Conservation (phyloP, 2,888 invertebrate genomes). For the Stenichneumon culpator region DNA sequence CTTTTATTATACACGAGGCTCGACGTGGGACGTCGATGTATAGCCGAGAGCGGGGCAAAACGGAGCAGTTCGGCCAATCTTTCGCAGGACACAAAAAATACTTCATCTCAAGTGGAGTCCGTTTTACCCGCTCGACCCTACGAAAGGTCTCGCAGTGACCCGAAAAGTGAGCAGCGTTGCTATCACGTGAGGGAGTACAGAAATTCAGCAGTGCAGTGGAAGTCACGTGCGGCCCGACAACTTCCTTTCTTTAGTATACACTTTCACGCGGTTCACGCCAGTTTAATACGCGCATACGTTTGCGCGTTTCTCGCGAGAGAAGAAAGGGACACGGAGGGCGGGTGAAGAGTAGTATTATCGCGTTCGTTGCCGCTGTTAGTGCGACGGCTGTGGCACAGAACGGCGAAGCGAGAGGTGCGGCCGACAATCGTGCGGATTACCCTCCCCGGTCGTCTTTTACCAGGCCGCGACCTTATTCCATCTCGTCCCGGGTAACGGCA, state of each 20-base stretch:
- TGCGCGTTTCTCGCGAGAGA: background rate
- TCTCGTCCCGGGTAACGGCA: conserved; percentile 66
- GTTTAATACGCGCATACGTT: conserved; percentile 27
- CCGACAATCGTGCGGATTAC: conserved; percentile 64
- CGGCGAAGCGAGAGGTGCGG: conserved; percentile 36
- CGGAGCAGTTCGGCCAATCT: too few species aligned
- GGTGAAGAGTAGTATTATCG: conserved; percentile 3
- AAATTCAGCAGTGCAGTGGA: conserved; percentile 26
- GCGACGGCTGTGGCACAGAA: conserved; percentile 25
- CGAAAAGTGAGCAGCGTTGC: conserved; percentile 3
- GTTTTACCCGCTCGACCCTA: background rate
- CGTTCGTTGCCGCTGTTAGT: conserved; percentile 21
- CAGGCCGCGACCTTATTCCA: conserved; percentile 79
- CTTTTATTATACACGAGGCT: background rate
- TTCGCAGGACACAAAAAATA: too few species aligned
- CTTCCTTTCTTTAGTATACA: background rate
- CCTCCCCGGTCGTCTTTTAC: conserved; percentile 63
- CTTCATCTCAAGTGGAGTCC: background rate
- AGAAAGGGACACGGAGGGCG: background rate
- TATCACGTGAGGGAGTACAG: background rate
- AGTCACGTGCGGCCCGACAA: conserved; percentile 33
- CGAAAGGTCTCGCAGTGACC: background rate
- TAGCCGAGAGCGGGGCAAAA: background rate
- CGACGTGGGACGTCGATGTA: background rate
- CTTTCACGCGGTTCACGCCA: conserved; percentile 11